These are phyloP conservation scores for Motacilla alba DNA, from an alignment of 2,113 vertebrate species.

Conservation along the genomic window DNA sequence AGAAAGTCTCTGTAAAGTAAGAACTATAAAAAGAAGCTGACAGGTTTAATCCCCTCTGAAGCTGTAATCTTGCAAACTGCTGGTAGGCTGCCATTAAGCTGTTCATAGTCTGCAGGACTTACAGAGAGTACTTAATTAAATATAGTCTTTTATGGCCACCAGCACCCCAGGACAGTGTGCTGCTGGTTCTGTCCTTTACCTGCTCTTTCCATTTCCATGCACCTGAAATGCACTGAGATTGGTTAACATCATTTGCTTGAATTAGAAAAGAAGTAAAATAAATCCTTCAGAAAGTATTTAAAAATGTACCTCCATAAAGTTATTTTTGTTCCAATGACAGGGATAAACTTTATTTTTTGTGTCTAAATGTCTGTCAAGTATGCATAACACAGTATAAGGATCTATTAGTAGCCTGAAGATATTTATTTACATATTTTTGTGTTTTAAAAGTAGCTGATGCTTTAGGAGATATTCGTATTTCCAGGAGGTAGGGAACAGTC, in stretches of 20 bases:
- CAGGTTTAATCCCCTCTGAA: slow-evolving; percentile 7
- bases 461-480: not conserved
- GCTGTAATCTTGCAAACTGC: not conserved
- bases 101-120: not conserved
- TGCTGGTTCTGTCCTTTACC: not conserved
- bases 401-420: not conserved
- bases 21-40: not conserved
- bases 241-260: not conserved
- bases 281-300: not conserved
- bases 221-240: not conserved
- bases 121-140: not conserved
- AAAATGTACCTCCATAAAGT: not conserved
- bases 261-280: not conserved
- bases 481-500: not conserved
- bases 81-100: not conserved
- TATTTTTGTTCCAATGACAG: not conserved
- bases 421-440: not conserved
- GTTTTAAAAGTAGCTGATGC: not conserved
- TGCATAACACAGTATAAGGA: not conserved
- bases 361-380: not conserved
- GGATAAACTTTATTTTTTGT: not conserved
- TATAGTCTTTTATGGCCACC: not conserved
- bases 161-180: not conserved
- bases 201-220: not conserved
- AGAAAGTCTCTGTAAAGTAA: not conserved